Conservation (phyloP, 2,797 vertebrate genomes). For the Trachurus trachurus region DNA sequence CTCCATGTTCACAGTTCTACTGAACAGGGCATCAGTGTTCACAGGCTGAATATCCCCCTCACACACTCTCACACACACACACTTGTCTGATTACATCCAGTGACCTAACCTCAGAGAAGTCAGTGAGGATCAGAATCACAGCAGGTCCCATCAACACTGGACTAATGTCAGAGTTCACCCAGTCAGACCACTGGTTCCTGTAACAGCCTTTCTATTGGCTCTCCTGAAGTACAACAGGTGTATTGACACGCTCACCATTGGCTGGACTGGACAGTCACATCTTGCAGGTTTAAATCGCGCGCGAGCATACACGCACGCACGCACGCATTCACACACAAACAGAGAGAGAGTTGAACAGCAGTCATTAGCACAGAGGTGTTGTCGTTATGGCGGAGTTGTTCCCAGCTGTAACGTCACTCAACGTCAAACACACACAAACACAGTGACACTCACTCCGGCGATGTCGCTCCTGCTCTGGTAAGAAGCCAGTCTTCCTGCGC, state of each 20-base stretch:
- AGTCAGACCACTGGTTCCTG: neutral
- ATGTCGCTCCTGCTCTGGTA: constrained; percentile 73
- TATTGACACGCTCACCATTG: constrained; percentile 23
- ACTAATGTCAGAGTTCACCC: neutral
- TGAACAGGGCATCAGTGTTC: too few species aligned
- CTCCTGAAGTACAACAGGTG: constrained; percentile 54
- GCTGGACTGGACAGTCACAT: constrained; percentile 6
- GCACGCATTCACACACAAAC: neutral
- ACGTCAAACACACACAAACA: neutral
- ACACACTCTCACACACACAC: too few species aligned
- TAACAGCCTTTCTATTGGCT: constrained; percentile 25
- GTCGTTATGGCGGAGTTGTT: neutral
- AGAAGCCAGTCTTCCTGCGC: constrained; percentile 77
- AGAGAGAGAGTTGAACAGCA: too few species aligned
- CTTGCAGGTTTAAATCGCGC: neutral
- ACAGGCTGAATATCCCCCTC: too few species aligned
- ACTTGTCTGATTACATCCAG: constrained; percentile 8
- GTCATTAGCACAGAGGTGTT: too few species aligned
- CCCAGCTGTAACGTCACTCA: neutral
- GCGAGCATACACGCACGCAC: too few species aligned
- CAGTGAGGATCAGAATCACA: constrained; percentile 11
- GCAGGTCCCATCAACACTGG: neutral
- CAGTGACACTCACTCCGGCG: constrained; percentile 76
- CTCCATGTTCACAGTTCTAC: too few species aligned
- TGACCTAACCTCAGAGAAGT: constrained; percentile 3